phyloP scores from a whole-genome alignment of 1,140 invertebrate genomes.

The Copidosoma floridanum region DNA sequence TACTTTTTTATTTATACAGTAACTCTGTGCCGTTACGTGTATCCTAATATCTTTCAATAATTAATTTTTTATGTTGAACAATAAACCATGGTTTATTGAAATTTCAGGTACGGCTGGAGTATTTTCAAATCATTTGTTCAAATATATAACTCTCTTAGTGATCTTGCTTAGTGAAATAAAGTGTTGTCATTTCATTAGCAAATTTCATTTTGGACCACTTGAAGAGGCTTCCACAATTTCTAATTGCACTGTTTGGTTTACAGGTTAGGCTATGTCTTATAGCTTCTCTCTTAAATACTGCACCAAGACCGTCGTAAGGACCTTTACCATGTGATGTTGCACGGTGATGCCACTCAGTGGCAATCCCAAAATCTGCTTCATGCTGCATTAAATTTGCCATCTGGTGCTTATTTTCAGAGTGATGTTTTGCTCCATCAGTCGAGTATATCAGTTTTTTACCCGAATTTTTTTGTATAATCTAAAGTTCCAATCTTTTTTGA shows the following conservation, averaged over 20 bases:
- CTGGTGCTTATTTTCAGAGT: conserved; percentile 33
- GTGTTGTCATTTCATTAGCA: too few species aligned
- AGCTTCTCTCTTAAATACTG: neutral
- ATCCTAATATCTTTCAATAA: too few species aligned
- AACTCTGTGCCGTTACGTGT: too few species aligned
- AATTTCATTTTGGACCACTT: neutral
- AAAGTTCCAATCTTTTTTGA: conserved; percentile 1
- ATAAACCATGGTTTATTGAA: too few species aligned
- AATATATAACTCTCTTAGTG: too few species aligned
- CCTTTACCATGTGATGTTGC: conserved; percentile 39
- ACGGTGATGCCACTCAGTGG: conserved; percentile 37
- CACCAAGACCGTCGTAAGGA: conserved; percentile 17
- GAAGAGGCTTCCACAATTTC: neutral
- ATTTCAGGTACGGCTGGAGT: too few species aligned
- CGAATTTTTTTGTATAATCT: neutral
- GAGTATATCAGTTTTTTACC: conserved; percentile 23
- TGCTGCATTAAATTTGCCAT: conserved; percentile 27
- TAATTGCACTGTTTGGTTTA: neutral
- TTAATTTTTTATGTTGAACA: too few species aligned
- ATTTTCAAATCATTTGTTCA: too few species aligned
- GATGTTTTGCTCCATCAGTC: conserved; percentile 17
- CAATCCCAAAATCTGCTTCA: conserved; percentile 25
- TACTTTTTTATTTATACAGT: too few species aligned
- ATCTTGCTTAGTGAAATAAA: too few species aligned
- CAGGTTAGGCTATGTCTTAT: neutral